Conservation (phyloP, 2,888 invertebrate genomes). For the Monoplex corrugatus region DNA sequence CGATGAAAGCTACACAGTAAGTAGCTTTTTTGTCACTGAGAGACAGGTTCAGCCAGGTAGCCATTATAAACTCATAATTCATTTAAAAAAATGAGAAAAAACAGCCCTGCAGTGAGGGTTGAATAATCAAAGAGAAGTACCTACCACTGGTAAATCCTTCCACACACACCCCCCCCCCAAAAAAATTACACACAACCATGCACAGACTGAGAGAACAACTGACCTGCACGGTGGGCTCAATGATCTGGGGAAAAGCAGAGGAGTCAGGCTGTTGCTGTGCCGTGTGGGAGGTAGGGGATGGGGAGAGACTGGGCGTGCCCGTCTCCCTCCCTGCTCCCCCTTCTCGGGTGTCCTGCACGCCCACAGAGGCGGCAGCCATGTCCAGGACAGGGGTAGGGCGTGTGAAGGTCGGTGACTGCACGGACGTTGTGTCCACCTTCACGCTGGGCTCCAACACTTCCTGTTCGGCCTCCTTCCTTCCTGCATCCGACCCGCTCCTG, state of each 20-base stretch:
- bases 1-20: no score
- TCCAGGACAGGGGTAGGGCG: constrained; percentile 50
- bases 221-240: constrained; percentile 46
- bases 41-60: no score
- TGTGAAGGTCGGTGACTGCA: not conserved
- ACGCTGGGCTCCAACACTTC: constrained; percentile 40
- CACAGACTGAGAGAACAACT: not conserved
- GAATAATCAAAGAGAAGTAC: no score
- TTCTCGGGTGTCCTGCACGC: not conserved
- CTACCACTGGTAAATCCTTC: no score
- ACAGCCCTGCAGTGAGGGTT: no score
- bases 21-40: no score
- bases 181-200: not conserved
- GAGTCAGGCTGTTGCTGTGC: constrained; percentile 31
- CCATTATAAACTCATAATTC: no score
- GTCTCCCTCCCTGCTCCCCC: not conserved
- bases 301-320: constrained; percentile 40
- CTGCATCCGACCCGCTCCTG: not conserved
- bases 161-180: not conserved
- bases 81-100: no score
- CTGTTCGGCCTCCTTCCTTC: not conserved
- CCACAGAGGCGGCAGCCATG: not conserved
- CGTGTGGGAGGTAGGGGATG: constrained; percentile 52
- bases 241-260: constrained; percentile 43
- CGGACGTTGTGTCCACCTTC: constrained; percentile 30